Evolutionary conservation across 2,113 vertebrate species (phyloP).

Genomic region (Melanocharis versteri): DNA sequence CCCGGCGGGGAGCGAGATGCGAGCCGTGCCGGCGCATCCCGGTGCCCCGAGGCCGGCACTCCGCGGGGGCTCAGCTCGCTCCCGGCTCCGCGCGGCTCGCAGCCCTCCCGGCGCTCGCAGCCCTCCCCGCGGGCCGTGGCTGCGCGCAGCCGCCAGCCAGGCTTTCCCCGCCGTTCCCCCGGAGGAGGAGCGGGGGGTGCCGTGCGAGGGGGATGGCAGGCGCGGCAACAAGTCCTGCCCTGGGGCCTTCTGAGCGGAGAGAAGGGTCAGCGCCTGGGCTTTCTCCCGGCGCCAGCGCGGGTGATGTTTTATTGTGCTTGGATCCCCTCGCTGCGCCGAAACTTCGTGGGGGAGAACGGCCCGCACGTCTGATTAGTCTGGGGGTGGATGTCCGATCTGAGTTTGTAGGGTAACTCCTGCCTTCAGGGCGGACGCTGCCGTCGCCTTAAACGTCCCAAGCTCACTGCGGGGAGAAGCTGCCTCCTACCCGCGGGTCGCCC

Average conservation of each 20-base stretch:
- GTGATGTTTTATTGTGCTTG: neutral
- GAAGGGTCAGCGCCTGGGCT: neutral
- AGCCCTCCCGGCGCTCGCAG: neutral
- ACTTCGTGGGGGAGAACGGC: neutral
- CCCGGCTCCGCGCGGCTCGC: neutral
- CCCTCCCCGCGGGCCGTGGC: neutral
- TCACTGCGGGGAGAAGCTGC: neutral
- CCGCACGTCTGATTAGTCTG: neutral
- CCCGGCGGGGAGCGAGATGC: neutral
- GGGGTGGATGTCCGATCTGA: constrained; percentile 1
- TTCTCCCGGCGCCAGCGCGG: neutral
- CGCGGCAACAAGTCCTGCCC: neutral
- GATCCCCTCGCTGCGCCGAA: constrained; percentile 8
- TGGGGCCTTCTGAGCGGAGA: neutral
- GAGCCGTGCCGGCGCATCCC: neutral
- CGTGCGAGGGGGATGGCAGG: neutral
- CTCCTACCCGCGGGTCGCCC: neutral
- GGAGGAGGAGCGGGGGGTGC: neutral
- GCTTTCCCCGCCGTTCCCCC: neutral
- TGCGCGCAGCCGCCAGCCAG: neutral
- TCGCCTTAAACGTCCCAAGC: neutral
- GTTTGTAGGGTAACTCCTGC: neutral
- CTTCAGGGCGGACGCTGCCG: neutral
- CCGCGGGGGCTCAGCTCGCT: neutral
- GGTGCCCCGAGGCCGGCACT: neutral